Conservation (phyloP, 2,797 vertebrate species). For the Percopsis omiscomaycus region DNA sequence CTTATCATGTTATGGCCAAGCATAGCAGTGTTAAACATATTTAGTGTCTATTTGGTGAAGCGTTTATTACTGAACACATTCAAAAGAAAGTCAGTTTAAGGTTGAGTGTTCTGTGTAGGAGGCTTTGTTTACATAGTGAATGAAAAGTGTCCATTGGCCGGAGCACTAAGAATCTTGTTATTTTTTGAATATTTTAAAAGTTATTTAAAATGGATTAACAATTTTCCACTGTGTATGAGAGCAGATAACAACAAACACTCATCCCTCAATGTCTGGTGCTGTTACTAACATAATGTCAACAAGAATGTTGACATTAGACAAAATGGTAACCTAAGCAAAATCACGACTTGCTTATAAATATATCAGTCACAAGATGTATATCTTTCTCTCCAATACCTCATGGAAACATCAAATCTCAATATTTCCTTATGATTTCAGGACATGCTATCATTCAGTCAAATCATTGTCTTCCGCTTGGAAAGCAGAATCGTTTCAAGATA, state of each 20-base stretch:
- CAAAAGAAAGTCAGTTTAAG: conserved; percentile 5
- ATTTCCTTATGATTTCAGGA: neutral
- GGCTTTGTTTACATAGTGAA: conserved; percentile 35
- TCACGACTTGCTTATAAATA: conserved; percentile 12
- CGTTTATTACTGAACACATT: neutral
- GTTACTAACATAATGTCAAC: neutral
- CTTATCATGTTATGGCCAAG: neutral
- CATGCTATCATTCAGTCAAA: neutral
- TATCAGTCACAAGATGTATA: conserved; percentile 1
- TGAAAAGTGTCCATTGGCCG: conserved; percentile 16
- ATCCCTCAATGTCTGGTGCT: too few relatives aligned
- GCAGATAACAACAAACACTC: too few relatives aligned
- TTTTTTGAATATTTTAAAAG: too few relatives aligned
- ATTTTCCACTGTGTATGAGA: neutral
- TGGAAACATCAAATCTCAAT: neutral
- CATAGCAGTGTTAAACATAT: neutral
- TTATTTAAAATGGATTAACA: neutral
- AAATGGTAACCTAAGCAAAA: neutral
- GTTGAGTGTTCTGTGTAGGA: conserved; percentile 1
- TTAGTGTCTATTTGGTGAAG: neutral
- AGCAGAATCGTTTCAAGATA: conserved; percentile 9
- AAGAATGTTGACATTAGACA: conserved; percentile 13
- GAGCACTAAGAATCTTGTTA: too few relatives aligned
- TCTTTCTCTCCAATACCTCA: neutral
- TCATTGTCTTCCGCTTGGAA: conserved; percentile 5